Evolutionary conservation across 2,113 vertebrate species (phyloP), one percentile per base, ranked within the genome.

Genomic region (Mustela nigripes): DNA sequence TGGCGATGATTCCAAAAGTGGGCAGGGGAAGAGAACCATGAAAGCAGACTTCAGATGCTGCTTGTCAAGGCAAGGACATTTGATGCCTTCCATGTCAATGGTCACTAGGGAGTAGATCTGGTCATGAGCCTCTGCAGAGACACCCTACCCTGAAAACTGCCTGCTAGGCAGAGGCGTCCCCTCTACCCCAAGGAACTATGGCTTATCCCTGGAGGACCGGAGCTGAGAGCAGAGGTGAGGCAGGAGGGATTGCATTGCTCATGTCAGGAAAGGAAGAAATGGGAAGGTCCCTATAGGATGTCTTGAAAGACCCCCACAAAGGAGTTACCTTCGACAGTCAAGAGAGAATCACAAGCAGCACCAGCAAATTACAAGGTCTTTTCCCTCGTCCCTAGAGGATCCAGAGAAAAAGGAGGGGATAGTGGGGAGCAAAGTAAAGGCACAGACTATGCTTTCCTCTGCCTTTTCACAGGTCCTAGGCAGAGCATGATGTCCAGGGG

Each of bases 401-500:
- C 63, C 84, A 81, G 48, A 31, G 11, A 4, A 39, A 39, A 39
- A 1, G 12, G 84, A 67, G 12, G 2, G 1, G 21, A 19, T 9
- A 1, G n/a, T 5, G 7, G 19, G 36, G 78, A 24, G 26, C 18
- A 2, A 24, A 53, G 16, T 86, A 39, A 39, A 36, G 63, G 79
- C 26, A n/a, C 31, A 63, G 62, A 28, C 18, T 7, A 4, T 12
- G 28, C 12, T 4, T n/a, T n/a, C 36, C 1, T 85, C 24, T 14
- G 7, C 1, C 73, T 24, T 12, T 0, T 2, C 3, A 14, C 65
- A 22, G 0, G 45, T 10, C 53, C 36, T 7, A 56, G n/a, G 58
- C 26, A 0, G 0, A 56, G 88, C 14, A 4, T 18, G n/a, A 0
- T 2, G 22, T 16, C 18, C 21, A 89, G 11, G 19, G 26, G 21